Evolutionary conservation across 1,140 invertebrate genomes (phyloP), one percentile per base, ranked within the genome.

Genomic region (Neocloeon triangulifer): DNA sequence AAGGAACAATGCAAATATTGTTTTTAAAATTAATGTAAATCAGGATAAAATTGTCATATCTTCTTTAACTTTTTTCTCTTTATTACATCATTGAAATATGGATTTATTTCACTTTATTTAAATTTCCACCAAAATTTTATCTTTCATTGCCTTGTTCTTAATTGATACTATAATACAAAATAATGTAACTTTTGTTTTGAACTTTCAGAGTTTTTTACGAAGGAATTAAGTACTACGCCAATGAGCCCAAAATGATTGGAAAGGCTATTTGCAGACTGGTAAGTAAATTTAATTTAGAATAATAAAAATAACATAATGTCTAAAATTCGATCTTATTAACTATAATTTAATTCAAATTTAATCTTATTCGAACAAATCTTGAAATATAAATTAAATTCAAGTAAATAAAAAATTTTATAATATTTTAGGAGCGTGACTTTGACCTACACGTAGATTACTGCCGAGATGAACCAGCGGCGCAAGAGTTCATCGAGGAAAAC

Each of bases 371-470:
- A 12, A 22, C 9, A 21, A 21, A 25, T 35, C 22, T 16, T n/a
- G n/a, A n/a, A n/a, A n/a, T n/a, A n/a, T n/a, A n/a, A n/a, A 8
- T 10, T 6, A 29, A 10, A 29, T 29, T 15, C 9, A 29, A 10
- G 27, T 6, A 7, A 29, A 15, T 29, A n/a, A 8, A 15, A 23
- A 23, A 10, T 18, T 5, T 9, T 17, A 10, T 19, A 31, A 15
- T 25, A 16, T 6, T 31, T 22, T 32, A 72, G 65, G 82, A 89
- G 60, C 58, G 80, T 37, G 82, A 91, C 55, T 91, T 92, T 47
- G 85, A 91, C 55, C 81, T 84, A 47, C 84, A 91, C 52, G 82
- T 86, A 13, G 67, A 69, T 17, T 91, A 89, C 50, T 86, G 78
- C 45, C 69, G 72, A 49, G 76, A 85, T 45, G 80, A 89, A 53